Evolutionary conservation across 53 echinoderm and acorn worm species (phyloP).

Genomic region (Holothuria scabra): DNA sequence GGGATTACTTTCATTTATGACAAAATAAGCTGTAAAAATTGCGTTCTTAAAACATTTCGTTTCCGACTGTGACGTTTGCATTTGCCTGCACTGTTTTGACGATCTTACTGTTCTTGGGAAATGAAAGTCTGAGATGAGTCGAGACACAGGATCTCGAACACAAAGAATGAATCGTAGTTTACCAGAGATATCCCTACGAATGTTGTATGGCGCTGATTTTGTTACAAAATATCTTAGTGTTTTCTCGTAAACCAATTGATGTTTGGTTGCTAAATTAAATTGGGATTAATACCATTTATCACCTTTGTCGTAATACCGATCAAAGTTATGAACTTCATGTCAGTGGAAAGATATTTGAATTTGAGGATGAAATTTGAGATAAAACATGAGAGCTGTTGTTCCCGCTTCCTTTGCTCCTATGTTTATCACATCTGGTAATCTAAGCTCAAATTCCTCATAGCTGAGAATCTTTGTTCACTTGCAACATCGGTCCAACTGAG

Average conservation of each 20-base stretch:
- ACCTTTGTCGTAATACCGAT: slow-evolving; percentile 73
- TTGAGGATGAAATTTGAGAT: slow-evolving; percentile 75
- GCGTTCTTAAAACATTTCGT: neutral
- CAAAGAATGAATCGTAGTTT: neutral
- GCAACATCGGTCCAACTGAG: slow-evolving; percentile 58
- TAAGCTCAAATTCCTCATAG: slow-evolving; percentile 57
- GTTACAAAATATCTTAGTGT: slow-evolving; percentile 87
- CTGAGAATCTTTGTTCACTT: slow-evolving; percentile 24
- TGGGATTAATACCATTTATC: slow-evolving; percentile 67
- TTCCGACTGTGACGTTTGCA: neutral
- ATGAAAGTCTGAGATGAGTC: neutral
- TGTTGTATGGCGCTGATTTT: slow-evolving; percentile 58
- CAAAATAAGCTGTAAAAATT: no score
- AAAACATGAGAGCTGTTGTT: slow-evolving; percentile 82
- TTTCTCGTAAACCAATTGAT: slow-evolving; percentile 72
- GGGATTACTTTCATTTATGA: slow-evolving; percentile 9
- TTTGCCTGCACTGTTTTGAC: neutral
- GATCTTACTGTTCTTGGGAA: neutral
- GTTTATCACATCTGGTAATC: slow-evolving; percentile 68
- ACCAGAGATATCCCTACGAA: slow-evolving; percentile 66
- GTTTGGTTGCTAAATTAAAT: slow-evolving; percentile 61
- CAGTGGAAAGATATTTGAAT: slow-evolving; percentile 60
- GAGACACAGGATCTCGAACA: neutral
- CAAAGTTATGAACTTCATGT: slow-evolving; percentile 86
- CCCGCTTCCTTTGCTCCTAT: slow-evolving; percentile 91